Conservation (phyloP, 2,113 vertebrate genomes). For the Sterna hirundo region DNA sequence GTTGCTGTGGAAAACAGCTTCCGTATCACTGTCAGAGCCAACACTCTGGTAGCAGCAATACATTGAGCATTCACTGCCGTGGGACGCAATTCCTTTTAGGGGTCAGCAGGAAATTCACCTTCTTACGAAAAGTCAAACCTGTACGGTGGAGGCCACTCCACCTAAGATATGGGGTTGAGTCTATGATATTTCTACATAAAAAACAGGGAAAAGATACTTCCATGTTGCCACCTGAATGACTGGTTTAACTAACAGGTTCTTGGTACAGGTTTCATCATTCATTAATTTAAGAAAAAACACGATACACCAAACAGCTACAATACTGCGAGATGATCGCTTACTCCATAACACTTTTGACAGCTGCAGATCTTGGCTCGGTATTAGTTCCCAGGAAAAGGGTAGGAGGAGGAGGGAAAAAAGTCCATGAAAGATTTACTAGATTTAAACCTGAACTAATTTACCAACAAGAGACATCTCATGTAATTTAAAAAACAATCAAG, state of each 20-base stretch:
- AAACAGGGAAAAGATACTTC: neutral
- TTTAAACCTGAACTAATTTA: neutral
- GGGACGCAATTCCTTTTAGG: neutral
- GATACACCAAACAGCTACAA: neutral
- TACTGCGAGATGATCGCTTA: neutral
- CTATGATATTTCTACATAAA: neutral
- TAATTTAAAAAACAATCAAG: neutral
- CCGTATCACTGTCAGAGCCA: neutral
- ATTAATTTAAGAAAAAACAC: neutral
- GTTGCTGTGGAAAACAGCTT: neutral
- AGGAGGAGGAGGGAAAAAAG: neutral
- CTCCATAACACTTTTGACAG: neutral
- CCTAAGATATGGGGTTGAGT: neutral
- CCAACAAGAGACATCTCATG: neutral
- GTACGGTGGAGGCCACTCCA: neutral
- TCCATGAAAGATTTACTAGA: neutral
- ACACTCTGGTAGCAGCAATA: neutral
- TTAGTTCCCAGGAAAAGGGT: neutral
- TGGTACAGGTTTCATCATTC: neutral
- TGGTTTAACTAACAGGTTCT: neutral
- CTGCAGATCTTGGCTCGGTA: neutral
- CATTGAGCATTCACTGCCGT: accelerated
- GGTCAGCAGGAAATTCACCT: neutral
- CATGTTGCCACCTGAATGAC: neutral
- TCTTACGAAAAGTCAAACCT: neutral